phyloP scores from a whole-genome alignment of 2,113 vertebrate species.

The Zosterops pallidus region DNA sequence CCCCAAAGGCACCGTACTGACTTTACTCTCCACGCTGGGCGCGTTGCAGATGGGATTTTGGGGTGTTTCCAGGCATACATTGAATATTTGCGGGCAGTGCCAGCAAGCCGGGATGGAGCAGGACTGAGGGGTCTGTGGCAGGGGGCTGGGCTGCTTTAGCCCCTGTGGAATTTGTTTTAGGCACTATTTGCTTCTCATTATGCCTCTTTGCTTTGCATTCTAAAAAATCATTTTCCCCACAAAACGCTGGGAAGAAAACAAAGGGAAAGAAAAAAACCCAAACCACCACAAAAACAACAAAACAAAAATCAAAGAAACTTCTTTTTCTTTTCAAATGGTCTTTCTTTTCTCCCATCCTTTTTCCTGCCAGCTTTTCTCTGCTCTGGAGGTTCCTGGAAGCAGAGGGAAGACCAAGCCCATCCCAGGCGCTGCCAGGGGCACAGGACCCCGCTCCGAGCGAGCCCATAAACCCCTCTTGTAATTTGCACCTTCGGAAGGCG shows the following conservation, averaged over 20 bases:
- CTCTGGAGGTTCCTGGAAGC: not conserved
- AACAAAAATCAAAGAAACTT: not conserved
- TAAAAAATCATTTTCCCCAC: not conserved
- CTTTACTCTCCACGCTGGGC: fast-evolving
- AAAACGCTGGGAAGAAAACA: not conserved
- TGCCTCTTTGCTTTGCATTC: not conserved
- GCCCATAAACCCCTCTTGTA: not conserved
- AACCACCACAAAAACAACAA: too few species aligned
- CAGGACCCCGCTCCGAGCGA: not conserved
- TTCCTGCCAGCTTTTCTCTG: not conserved
- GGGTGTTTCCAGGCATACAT: not conserved
- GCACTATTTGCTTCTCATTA: not conserved
- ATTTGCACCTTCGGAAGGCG: conserved; percentile 57
- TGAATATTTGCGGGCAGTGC: not conserved
- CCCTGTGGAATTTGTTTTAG: not conserved
- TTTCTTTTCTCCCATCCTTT: not conserved
- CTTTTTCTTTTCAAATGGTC: not conserved
- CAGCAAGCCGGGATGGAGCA: not conserved
- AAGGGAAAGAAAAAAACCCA: not conserved
- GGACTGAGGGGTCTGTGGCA: not conserved
- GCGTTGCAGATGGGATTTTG: not conserved
- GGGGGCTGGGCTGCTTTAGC: not conserved
- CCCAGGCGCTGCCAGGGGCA: not conserved
- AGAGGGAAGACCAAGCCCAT: not conserved
- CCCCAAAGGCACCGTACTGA: not conserved